Evolutionary conservation across 64 coral and sea anemone genomes (phyloP).

Genomic region (Orbicella faveolata): DNA sequence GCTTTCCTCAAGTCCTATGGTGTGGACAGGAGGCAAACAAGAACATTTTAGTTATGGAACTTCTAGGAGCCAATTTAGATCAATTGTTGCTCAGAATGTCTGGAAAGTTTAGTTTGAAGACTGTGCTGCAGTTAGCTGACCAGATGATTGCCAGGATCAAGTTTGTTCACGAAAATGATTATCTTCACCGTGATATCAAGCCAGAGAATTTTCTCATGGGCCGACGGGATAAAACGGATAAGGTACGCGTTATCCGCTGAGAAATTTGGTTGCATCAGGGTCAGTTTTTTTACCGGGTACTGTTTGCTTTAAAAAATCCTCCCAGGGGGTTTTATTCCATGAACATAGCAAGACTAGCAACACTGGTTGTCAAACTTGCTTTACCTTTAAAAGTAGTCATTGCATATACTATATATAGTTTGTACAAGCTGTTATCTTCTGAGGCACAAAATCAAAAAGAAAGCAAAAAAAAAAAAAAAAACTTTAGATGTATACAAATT

Average conservation of each 20-base stretch:
- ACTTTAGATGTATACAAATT: too few relatives aligned
- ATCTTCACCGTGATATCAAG: constrained; percentile 78
- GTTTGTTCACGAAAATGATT: constrained; percentile 69
- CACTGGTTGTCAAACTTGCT: too few relatives aligned
- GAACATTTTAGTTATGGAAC: constrained; percentile 69
- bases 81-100: constrained; percentile 47
- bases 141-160: constrained; percentile 76
- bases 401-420: too few relatives aligned
- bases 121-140: constrained; percentile 53
- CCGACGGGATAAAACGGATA: constrained; percentile 7
- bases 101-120: constrained; percentile 74
- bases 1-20: constrained; percentile 65
- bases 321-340: too few relatives aligned
- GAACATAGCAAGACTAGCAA: too few relatives aligned
- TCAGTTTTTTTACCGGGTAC: too few relatives aligned
- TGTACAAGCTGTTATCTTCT: too few relatives aligned
- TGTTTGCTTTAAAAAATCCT: too few relatives aligned
- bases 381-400: too few relatives aligned
- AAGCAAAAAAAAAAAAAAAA: too few relatives aligned
- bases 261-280: too few relatives aligned
- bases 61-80: constrained; percentile 61
- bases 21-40: constrained; percentile 58
- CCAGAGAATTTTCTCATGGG: constrained; percentile 84
- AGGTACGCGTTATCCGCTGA: not conserved
- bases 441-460: too few relatives aligned